Percentiles rank a stretch among this genome's conserved stretches.
These are phyloP conservation scores for Azemiops feae DNA, from an alignment of 2,113 vertebrate genomes.

Conservation along the genomic window DNA sequence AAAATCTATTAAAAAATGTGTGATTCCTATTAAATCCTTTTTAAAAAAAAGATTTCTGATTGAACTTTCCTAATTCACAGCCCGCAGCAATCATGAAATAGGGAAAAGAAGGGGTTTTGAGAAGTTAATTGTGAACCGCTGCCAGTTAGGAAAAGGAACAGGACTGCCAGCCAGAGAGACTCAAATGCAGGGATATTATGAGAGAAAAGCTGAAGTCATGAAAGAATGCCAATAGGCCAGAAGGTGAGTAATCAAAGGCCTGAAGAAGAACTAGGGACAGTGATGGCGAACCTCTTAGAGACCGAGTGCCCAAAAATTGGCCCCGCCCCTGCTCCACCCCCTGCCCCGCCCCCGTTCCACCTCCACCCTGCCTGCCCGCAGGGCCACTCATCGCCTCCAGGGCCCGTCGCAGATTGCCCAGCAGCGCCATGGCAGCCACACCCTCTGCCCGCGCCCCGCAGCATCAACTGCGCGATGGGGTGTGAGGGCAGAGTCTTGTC, in stretches of 20 bases:
- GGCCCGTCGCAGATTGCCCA: no score
- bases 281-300: no score
- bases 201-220: neutral
- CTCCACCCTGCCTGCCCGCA: no score
- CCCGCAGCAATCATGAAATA: neutral
- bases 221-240: neutral
- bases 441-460: no score
- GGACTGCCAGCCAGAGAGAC: neutral
- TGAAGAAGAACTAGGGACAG: neutral
- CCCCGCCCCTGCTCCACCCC: no score
- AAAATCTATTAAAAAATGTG: fast-evolving
- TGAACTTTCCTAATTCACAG: neutral
- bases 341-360: no score
- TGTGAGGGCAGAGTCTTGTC: no score
- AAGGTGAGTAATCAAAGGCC: neutral
- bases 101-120: neutral
- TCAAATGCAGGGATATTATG: neutral
- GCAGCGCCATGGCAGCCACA: no score
- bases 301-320: no score
- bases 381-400: no score
- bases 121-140: neutral
- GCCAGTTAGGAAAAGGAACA: neutral
- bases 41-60: fast-evolving
- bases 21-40: neutral
- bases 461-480: no score